Conservation (phyloP, 1,140 invertebrate species). For the Apis dorsata region DNA sequence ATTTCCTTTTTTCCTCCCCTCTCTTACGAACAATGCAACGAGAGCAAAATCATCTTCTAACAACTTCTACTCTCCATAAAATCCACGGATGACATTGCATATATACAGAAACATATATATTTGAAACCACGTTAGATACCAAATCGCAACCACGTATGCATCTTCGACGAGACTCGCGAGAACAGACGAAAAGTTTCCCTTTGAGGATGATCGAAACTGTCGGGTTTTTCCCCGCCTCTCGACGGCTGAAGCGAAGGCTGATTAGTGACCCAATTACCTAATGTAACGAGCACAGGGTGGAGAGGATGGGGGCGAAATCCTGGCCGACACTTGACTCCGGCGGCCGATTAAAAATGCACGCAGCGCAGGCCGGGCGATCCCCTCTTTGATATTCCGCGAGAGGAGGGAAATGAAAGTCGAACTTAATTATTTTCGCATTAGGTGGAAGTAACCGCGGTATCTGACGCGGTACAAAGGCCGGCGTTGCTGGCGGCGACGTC, state of each 20-base stretch:
- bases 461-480: conserved; percentile 28
- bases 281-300: conserved; percentile 17
- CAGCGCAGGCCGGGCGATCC: not conserved
- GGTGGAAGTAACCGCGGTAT: conserved; percentile 47
- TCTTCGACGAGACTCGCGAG: not conserved
- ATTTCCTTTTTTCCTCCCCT: too few species aligned
- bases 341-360: conserved; percentile 40
- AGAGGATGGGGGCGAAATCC: too few species aligned
- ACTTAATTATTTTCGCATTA: conserved; percentile 59
- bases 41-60: too few species aligned
- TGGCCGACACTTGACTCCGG: not conserved
- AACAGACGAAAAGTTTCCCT: not conserved
- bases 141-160: too few species aligned
- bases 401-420: conserved; percentile 42
- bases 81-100: too few species aligned
- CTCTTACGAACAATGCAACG: too few species aligned
- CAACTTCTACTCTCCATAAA: too few species aligned
- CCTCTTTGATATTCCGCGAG: conserved; percentile 28
- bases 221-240: not conserved
- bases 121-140: too few species aligned
- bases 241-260: conserved; percentile 1
- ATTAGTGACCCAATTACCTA: conserved; percentile 45
- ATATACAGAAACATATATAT: too few species aligned
- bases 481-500: not conserved
- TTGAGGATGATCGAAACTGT: conserved; percentile 3